Base-by-base conservation (phyloP, 2,797 vertebrate genomes). In the Anguilla pacifica region DNA sequence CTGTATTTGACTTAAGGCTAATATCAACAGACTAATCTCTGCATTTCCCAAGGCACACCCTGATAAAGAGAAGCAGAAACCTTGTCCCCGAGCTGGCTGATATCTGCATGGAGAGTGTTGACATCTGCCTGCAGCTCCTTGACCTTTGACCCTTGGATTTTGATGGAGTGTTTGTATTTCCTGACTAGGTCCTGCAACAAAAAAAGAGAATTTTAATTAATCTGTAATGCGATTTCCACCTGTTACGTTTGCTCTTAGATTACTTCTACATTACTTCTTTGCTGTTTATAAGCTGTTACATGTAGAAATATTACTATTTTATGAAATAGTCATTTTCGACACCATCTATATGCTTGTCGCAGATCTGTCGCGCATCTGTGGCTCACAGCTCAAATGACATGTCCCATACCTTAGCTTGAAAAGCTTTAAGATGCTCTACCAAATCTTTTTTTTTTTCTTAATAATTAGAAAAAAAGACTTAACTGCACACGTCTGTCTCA, bases 1-100 rank as follows among this genome's bases (percentile, higher is more conserved):
- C 22, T 15, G 25, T 53, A 51, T 53, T 9, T 19, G 13, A 7
- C n/a, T n/a, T 25, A 39, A 57, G 46, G 53, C 31, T 57, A 5
- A 55, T 19, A 46, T 28, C 28, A 35, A 72, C 6, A 79, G 17
- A 22, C 5, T 46, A 79, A 79, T 79, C 74, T 51, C 31, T 6
- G n/a, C 28, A 19, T 53, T 31, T 77, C n/a, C 10, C 11, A 28
- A 17, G 51, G 55, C 74, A 57, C 31, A 9, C 51, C 11, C n/a
- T 1, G n/a, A 84, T 31, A n/a, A 22, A 84, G 83, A 59, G 1
- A 35, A 64, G 59, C 77, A 84, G 46, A n/a, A 90, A 98, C 97
- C 97, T 97, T 95, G 91, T 96, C 92, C 89, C 93, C 95, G n/a
- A 98, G 92, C 39, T 92, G 90, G 88, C 93, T 95, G 83, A 97